Evolutionary conservation across 2,113 vertebrate genomes (phyloP).

Genomic region (Etheostoma cragini): DNA sequence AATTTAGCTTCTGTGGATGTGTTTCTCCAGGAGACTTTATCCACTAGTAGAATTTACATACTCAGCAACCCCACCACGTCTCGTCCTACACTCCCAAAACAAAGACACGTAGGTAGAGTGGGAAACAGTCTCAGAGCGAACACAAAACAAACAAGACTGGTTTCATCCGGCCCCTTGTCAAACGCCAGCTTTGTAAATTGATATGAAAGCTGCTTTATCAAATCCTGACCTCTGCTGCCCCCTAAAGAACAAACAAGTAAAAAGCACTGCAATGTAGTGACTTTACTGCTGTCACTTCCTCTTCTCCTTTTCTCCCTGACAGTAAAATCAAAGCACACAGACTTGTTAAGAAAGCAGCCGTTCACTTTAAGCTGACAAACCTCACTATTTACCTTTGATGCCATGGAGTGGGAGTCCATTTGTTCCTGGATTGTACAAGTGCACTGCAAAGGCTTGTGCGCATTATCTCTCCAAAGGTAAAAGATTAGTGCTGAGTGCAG

Average conservation of each 20-base stretch:
- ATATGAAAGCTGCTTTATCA: conserved; percentile 73
- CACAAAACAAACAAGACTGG: conserved; percentile 72
- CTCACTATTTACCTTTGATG: conserved; percentile 74
- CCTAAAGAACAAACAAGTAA: conserved; percentile 74
- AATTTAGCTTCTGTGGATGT: conserved; percentile 75
- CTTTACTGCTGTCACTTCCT: conserved; percentile 45
- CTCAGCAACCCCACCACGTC: conserved; percentile 27
- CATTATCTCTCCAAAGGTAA: conserved; percentile 60
- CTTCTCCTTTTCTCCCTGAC: conserved; percentile 36
- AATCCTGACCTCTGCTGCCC: conserved; percentile 83
- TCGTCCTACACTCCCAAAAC: conserved; percentile 22
- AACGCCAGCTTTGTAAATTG: conserved; percentile 70
- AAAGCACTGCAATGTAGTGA: conserved; percentile 31
- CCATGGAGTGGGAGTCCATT: conserved; percentile 66
- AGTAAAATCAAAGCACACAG: conserved; percentile 61
- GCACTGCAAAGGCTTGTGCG: conserved; percentile 62
- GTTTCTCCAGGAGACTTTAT: conserved; percentile 56
- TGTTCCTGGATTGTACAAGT: conserved; percentile 62
- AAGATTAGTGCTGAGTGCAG: conserved; percentile 62
- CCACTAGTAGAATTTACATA: conserved; percentile 48
- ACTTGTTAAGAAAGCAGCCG: conserved; percentile 55
- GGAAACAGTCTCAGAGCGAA: conserved; percentile 44
- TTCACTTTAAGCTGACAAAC: conserved; percentile 63
- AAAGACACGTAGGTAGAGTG: conserved; percentile 36
- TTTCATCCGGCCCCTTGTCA: conserved; percentile 76